Conservation (phyloP, 1,140 invertebrate genomes). For the Holcopasites calliopsidis region DNA sequence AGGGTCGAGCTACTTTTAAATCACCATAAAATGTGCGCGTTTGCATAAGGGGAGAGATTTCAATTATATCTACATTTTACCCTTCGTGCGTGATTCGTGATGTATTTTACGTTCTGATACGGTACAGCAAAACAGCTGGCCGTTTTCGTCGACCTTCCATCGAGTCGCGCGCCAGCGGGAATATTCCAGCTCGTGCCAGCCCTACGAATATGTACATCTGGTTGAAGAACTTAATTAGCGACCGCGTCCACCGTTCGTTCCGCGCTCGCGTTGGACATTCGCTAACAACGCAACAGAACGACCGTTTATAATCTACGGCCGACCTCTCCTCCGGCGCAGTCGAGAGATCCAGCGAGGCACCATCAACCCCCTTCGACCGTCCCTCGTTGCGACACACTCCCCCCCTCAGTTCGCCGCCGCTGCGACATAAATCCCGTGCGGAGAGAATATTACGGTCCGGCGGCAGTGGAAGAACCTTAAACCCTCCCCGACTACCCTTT, state of each 20-base stretch:
- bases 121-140: neutral
- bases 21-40: slow-evolving; percentile 5
- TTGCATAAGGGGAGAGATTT: slow-evolving; percentile 17
- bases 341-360: neutral
- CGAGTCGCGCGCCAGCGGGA: neutral
- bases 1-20: neutral
- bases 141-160: slow-evolving; percentile 39
- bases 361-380: neutral
- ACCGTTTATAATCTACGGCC: slow-evolving; percentile 59
- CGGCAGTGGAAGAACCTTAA: slow-evolving; percentile 46
- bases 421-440: slow-evolving; percentile 55
- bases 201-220: slow-evolving; percentile 15
- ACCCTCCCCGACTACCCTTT: neutral
- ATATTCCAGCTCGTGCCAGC: neutral
- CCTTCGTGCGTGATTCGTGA: neutral
- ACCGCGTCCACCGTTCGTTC: neutral
- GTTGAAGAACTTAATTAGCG: slow-evolving; percentile 62
- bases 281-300: slow-evolving; percentile 64
- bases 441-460: slow-evolving; percentile 56
- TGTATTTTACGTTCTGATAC: neutral
- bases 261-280: slow-evolving; percentile 41
- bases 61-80: slow-evolving; percentile 28
- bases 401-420: neutral
- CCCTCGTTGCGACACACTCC: slow-evolving; percentile 24
- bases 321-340: slow-evolving; percentile 10